Conservation (phyloP, 23 tunicate species). For the Aplidium turbinatum region DNA sequence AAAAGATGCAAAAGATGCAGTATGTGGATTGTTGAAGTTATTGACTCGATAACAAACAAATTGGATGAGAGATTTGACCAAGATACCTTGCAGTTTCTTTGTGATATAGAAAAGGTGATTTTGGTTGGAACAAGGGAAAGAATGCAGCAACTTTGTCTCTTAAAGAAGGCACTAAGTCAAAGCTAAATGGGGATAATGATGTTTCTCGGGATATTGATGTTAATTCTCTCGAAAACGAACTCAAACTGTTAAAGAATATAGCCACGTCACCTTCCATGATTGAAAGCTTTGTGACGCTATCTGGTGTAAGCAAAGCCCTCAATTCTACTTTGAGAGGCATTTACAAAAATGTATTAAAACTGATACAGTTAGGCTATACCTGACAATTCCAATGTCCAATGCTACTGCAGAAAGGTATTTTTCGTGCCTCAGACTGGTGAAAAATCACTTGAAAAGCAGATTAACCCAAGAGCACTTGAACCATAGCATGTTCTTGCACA, state of each 20-base stretch:
- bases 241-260: conserved; percentile 6
- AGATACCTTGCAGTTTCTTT: conserved; percentile 14
- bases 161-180: too few species aligned
- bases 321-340: conserved; percentile 1
- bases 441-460: not conserved
- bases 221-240: too few species aligned
- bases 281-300: too few species aligned
- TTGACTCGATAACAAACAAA: conserved; percentile 11
- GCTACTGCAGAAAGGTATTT: conserved; percentile 6
- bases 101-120: not conserved
- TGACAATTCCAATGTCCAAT: conserved; percentile 4
- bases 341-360: conserved; percentile 6
- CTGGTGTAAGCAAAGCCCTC: conserved; percentile 11
- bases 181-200: too few species aligned
- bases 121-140: not conserved
- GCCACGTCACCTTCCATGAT: too few species aligned
- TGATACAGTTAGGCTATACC: not conserved
- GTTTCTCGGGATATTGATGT: too few species aligned
- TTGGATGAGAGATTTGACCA: conserved; percentile 19
- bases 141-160: too few species aligned
- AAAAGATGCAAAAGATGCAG: conserved; percentile 20
- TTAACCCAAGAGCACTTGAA: conserved; percentile 18
- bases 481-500: conserved; percentile 11
- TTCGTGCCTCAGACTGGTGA: conserved; percentile 4
- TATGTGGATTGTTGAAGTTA: conserved; percentile 10